Percentiles rank a stretch among this genome's conserved stretches.
phyloP scores from a whole-genome alignment of 2,888 invertebrate genomes.

The Glyphotaelius pellucidus region DNA sequence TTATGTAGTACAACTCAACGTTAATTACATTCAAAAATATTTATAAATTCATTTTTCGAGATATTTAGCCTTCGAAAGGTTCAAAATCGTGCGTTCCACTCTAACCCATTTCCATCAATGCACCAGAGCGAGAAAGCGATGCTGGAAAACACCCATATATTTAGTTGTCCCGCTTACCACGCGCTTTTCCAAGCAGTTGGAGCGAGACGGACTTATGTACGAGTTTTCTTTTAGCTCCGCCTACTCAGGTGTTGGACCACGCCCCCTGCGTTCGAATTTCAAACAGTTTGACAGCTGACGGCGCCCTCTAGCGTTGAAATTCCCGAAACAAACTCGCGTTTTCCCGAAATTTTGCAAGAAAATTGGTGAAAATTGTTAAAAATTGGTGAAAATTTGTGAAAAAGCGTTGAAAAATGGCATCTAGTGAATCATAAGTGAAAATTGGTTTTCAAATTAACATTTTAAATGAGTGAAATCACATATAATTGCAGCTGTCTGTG shows the following conservation, averaged over 20 bases:
- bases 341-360: neutral
- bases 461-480: too few relatives aligned
- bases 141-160: neutral
- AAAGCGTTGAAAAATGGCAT: neutral
- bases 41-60: too few relatives aligned
- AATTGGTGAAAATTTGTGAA: neutral
- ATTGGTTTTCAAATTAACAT: too few relatives aligned
- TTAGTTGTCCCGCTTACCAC: neutral
- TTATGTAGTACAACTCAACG: too few relatives aligned
- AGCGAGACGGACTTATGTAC: neutral
- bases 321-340: neutral
- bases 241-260: neutral
- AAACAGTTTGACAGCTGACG: conserved; percentile 11
- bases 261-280: neutral
- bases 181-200: neutral
- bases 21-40: neutral
- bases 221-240: conserved; percentile 17
- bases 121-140: neutral
- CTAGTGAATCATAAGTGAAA: too few relatives aligned
- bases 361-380: neutral
- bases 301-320: neutral
- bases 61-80: neutral
- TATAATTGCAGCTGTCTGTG: too few relatives aligned
- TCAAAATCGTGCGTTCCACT: neutral
- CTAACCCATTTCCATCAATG: neutral